These are phyloP conservation scores for Melangyna quadrimaculata DNA, from an alignment of 2,888 invertebrate genomes.

Conservation along the genomic window DNA sequence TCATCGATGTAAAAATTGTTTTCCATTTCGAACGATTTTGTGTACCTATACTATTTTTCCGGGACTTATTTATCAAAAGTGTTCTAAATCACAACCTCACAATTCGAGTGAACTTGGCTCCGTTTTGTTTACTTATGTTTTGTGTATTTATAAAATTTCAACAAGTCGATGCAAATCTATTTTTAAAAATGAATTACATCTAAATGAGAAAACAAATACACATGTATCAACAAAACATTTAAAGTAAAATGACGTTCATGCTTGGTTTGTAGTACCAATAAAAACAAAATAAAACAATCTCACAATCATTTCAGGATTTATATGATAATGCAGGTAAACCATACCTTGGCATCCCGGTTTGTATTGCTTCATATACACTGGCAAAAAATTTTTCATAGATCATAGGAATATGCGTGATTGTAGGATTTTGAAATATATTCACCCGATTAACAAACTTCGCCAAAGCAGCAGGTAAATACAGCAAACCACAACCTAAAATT, in stretches of 20 bases:
- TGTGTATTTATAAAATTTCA: background rate
- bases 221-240: background rate
- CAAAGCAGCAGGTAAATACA: constrained; percentile 79
- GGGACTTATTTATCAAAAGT: too few species aligned
- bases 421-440: constrained; percentile 80
- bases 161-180: background rate
- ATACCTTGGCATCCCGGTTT: constrained; percentile 76
- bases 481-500: constrained; percentile 77
- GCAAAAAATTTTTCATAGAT: constrained; percentile 79
- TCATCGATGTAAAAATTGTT: too few species aligned
- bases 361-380: constrained; percentile 78
- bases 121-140: background rate
- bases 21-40: too few species aligned
- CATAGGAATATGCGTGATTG: constrained; percentile 80
- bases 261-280: background rate
- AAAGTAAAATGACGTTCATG: background rate
- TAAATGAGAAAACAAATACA: background rate
- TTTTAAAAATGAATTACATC: background rate
- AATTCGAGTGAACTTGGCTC: background rate
- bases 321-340: constrained; percentile 19
- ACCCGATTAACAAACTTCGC: constrained; percentile 79
- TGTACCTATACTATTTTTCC: too few species aligned
- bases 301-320: background rate
- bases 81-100: too few species aligned
- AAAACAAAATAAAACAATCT: background rate